Conservation (phyloP, 2,888 invertebrate genomes). For the Scaptomyza reducta region DNA sequence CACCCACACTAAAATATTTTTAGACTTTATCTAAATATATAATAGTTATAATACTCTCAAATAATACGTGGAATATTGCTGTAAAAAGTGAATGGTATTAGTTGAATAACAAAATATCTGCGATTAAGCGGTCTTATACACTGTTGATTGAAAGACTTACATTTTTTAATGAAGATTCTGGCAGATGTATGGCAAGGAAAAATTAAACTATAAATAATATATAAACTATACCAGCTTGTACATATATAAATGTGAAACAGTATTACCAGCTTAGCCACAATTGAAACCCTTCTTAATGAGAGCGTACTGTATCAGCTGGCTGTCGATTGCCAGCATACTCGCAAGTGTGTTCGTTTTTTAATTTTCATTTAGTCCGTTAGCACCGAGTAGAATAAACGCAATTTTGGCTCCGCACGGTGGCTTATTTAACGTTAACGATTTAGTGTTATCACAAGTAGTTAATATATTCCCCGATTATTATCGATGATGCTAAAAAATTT, state of each 20-base stretch:
- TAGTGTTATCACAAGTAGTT: not conserved
- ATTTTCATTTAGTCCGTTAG: slow-evolving; percentile 59
- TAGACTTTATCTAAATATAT: not conserved
- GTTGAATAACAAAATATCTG: not conserved
- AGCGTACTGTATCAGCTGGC: slow-evolving; percentile 40
- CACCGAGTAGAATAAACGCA: slow-evolving; percentile 44
- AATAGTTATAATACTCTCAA: not conserved
- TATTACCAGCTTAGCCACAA: not conserved
- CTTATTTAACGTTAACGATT: slow-evolving; percentile 1
- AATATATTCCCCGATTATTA: slow-evolving; percentile 3
- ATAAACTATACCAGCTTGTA: not conserved
- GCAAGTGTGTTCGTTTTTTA: slow-evolving; percentile 26
- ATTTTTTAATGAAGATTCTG: not conserved
- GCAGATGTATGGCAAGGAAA: not conserved
- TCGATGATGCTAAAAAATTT: not conserved
- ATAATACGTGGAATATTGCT: no score
- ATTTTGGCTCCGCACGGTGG: slow-evolving; percentile 10
- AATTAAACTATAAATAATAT: not conserved
- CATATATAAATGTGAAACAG: not conserved
- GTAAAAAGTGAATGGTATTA: not conserved
- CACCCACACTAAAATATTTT: not conserved
- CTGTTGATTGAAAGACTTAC: not conserved
- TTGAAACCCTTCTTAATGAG: not conserved
- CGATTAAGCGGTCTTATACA: not conserved
- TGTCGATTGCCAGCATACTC: slow-evolving; percentile 13